Base-by-base conservation (phyloP, 2,797 vertebrate species). In the Lithobates pipiens region DNA sequence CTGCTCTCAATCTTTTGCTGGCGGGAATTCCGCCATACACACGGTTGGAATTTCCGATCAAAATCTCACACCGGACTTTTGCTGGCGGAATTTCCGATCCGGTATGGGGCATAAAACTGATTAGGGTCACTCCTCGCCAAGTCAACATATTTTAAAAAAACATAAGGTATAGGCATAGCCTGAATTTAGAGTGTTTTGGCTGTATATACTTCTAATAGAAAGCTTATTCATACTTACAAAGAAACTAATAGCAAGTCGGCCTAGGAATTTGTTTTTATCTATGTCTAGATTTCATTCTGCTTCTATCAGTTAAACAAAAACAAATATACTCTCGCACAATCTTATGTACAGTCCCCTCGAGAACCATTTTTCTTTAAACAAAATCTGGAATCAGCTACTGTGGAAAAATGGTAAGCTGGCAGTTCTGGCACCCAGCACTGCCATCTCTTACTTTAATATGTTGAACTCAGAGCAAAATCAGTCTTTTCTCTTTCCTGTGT, bases 401-500 rank as follows among this genome's bases (percentile, higher is more conserved):
- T 29, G 42, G 63, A 76, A 32, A 72, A 71, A 39, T 18, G 34
- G 54, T 76, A 87, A 78, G 76, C n/a, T 83, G 70, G 57, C 44
- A 83, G 76, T 61, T 46, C 63, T 80, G 76, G 85, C 61, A 76
- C 16, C 50, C 29, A 79, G 61, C 70, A 44, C 42, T 83, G 80
- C 77, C 75, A 74, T 86, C n/a, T 21, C 23, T 42, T 50, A 77
- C 70, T 46, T 77, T 65, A 39, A 36, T 77, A 72, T 82, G 79
- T 44, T 44, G 29, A 72, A 73, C 32, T 67, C 54, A 67, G 46
- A 77, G 79, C 39, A 36, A 44, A 69, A 36, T 29, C 7, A 70
- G 80, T 65, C 80, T 83, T 71, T 73, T 78, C 78, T 69, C 46
- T 76, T 86, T 86, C 85, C 85, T 87, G 85, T 78, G 77, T 79